Percentiles rank a stretch among this genome's conserved stretches.
Conservation (phyloP, 2,888 invertebrate species). For the Uropetala carovei region DNA sequence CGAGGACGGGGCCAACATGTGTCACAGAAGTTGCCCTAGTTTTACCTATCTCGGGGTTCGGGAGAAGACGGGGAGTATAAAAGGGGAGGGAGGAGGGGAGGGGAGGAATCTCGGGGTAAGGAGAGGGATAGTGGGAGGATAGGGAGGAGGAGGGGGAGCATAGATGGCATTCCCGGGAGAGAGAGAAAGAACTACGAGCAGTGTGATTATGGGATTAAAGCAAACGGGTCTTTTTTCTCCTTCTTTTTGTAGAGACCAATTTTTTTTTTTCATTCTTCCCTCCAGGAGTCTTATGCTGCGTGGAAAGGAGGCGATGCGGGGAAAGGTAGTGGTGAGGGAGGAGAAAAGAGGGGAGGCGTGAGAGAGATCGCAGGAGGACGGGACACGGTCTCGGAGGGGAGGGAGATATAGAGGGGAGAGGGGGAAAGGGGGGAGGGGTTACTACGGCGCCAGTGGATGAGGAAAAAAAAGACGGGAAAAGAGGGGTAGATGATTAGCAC, state of each 20-base stretch:
- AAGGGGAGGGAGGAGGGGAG: not conserved
- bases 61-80: not conserved
- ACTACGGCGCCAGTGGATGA: not conserved
- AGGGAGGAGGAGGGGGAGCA: not conserved
- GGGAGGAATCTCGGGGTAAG: not conserved
- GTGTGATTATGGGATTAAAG: conserved; percentile 9
- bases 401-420: not conserved
- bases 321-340: not conserved
- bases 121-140: not conserved
- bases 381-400: not conserved
- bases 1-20: conserved; percentile 49
- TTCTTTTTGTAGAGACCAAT: not conserved
- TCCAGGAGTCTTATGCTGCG: not conserved
- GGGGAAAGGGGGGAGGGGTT: not conserved
- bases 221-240: not conserved
- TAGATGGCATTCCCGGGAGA: not conserved
- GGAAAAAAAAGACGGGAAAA: not conserved
- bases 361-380: not conserved
- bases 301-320: not conserved
- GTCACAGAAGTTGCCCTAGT: conserved; percentile 51
- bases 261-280: not conserved
- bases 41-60: not conserved
- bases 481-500: conserved; percentile 40
- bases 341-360: not conserved
- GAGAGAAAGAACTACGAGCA: not conserved